A percentile compares a stretch with the other conserved stretches of the same genome.
Conservation (phyloP, 1,140 invertebrate species). For the Notospermus geniculatus region DNA sequence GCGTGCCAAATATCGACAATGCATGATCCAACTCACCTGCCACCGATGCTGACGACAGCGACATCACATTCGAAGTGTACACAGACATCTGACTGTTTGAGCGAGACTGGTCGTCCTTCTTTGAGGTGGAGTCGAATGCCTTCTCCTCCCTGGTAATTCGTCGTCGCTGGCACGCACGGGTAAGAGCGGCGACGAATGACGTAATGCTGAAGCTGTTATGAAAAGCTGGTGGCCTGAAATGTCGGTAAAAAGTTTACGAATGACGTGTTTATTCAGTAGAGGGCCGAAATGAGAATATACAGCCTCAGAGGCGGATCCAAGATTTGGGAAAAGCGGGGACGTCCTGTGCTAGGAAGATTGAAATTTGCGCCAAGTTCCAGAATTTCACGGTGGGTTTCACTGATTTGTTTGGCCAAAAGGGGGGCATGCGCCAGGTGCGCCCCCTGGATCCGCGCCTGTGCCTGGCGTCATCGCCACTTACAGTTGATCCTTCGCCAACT, state of each 20-base stretch:
- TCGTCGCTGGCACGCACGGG: slow-evolving; percentile 40
- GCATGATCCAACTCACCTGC: too few relatives aligned
- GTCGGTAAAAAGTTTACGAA: too few relatives aligned
- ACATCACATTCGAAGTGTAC: neutral
- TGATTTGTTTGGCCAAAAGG: too few relatives aligned
- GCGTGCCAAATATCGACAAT: too few relatives aligned
- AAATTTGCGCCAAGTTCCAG: too few relatives aligned
- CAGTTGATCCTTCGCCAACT: slow-evolving; percentile 51
- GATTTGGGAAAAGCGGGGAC: too few relatives aligned
- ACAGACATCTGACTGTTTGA: slow-evolving; percentile 51
- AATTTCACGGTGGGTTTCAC: too few relatives aligned
- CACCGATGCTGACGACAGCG: neutral
- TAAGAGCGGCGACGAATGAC: slow-evolving; percentile 41
- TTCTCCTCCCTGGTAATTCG: slow-evolving; percentile 45
- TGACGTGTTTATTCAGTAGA: too few relatives aligned
- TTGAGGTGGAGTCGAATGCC: slow-evolving; percentile 26
- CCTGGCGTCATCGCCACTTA: slow-evolving; percentile 37
- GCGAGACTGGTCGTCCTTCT: slow-evolving; percentile 41
- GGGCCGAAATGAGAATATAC: too few relatives aligned
- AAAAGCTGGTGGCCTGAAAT: slow-evolving; percentile 35
- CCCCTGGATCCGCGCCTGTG: slow-evolving; percentile 50
- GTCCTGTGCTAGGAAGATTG: too few relatives aligned
- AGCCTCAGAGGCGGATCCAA: too few relatives aligned
- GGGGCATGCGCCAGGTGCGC: too few relatives aligned
- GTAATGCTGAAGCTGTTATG: slow-evolving; percentile 46